phyloP scores from a whole-genome alignment of 2,797 vertebrate genomes.

The Propithecus deckenii region DNA sequence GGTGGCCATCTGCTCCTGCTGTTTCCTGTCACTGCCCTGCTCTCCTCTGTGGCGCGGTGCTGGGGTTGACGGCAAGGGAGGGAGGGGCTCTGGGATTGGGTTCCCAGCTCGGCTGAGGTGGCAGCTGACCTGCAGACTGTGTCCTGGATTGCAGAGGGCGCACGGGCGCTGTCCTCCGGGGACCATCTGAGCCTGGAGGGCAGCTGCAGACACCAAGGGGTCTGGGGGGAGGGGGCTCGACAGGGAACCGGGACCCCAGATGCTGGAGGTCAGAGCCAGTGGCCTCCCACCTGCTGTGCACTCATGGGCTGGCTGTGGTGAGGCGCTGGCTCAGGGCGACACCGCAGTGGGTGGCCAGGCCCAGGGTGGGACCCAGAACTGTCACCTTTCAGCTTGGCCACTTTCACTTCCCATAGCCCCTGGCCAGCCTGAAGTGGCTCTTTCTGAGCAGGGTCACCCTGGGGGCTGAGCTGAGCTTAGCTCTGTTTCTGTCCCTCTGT shows the following conservation, averaged over 20 bases:
- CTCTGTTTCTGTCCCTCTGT: conserved; percentile 37
- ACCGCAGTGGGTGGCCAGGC: neutral
- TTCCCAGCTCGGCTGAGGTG: neutral
- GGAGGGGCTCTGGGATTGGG: neutral
- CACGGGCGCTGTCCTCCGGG: fast-evolving
- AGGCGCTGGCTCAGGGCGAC: neutral
- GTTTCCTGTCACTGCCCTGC: neutral
- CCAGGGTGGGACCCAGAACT: neutral
- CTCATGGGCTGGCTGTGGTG: neutral
- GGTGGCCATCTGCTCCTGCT: neutral
- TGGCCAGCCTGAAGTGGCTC: neutral
- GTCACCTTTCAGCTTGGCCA: neutral
- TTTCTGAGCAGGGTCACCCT: conserved; percentile 72
- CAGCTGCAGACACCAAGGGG: neutral
- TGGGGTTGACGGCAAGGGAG: neutral
- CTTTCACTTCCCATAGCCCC: fast-evolving
- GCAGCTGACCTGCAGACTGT: neutral
- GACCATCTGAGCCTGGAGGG: neutral
- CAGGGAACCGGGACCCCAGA: neutral
- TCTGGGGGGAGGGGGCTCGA: fast-evolving
- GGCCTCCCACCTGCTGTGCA: neutral
- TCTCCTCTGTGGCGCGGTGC: neutral
- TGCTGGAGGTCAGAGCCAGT: neutral
- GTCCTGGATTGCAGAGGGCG: neutral
- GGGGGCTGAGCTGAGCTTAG: conserved; percentile 32